phyloP scores from a whole-genome alignment of 2,113 vertebrate species.

The Brachyistius frenatus region DNA sequence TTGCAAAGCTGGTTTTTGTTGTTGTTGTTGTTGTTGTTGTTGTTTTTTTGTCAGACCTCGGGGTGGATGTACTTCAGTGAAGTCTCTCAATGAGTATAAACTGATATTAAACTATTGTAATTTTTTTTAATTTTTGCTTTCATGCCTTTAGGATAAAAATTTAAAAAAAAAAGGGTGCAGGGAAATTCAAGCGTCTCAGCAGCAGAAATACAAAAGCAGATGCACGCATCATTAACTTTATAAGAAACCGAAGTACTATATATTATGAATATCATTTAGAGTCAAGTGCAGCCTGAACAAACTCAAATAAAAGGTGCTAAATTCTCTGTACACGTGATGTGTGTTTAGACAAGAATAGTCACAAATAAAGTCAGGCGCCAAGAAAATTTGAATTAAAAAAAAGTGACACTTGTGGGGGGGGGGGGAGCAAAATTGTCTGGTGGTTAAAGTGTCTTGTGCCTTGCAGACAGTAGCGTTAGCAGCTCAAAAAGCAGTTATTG shows the following conservation, averaged over 20 bases:
- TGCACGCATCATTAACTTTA: not conserved
- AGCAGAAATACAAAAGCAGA: not conserved
- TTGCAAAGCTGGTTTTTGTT: not conserved
- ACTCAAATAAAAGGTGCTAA: not conserved
- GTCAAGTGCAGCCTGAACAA: not conserved
- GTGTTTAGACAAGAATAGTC: constrained; percentile 3
- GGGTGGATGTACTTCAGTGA: not conserved
- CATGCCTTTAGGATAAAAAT: not conserved
- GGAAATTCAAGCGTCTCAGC: not conserved
- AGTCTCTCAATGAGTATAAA: constrained; percentile 9
- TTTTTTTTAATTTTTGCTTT: constrained; percentile 2
- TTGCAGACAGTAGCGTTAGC: not conserved
- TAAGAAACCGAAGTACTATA: not conserved
- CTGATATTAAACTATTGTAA: not conserved
- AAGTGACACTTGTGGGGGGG: not conserved
- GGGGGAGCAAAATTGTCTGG: not conserved
- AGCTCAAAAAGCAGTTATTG: constrained; percentile 12
- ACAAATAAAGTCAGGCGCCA: constrained; percentile 10
- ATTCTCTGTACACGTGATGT: not conserved
- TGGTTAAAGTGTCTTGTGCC: constrained; percentile 14
- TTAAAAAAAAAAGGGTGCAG: not conserved
- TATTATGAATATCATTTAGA: not conserved
- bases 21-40: not conserved
- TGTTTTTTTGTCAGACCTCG: constrained; percentile 4
- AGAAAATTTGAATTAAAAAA: constrained; percentile 17